phyloP scores from a whole-genome alignment of 2,888 invertebrate species.

The Cephus sareptanus region DNA sequence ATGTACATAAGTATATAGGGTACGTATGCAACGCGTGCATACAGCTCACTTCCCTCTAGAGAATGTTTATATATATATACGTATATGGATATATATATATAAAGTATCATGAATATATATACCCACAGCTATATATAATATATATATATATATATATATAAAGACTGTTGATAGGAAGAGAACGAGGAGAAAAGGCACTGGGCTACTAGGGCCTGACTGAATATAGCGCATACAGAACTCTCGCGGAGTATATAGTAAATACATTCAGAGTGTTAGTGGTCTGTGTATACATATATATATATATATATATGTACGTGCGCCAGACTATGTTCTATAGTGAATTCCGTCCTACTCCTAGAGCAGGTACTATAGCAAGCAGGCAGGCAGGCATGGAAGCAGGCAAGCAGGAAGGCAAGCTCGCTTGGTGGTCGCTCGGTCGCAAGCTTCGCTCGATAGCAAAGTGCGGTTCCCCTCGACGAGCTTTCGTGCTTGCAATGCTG shows the following conservation, averaged over 20 bases:
- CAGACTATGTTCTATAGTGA: slow-evolving; percentile 29
- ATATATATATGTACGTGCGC: slow-evolving; percentile 11
- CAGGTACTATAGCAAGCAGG: slow-evolving; percentile 19
- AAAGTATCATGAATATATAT: not conserved
- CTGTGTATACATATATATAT: slow-evolving; percentile 7
- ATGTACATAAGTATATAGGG: not conserved
- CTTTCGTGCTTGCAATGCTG: slow-evolving; percentile 59
- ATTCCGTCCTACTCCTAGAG: slow-evolving; percentile 39
- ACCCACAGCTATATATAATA: too few species aligned
- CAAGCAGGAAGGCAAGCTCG: slow-evolving; percentile 38
- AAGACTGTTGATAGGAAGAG: slow-evolving; percentile 19
- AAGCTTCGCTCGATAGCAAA: slow-evolving; percentile 61
- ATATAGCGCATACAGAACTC: slow-evolving; percentile 45
- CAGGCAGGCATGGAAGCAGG: slow-evolving; percentile 1
- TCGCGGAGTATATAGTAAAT: slow-evolving; percentile 7
- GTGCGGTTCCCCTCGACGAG: slow-evolving; percentile 60
- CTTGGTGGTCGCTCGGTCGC: slow-evolving; percentile 48
- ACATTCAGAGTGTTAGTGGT: slow-evolving; percentile 7
- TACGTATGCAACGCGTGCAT: not conserved
- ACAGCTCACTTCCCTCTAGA: not conserved
- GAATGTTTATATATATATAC: not conserved
- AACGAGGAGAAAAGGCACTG: slow-evolving; percentile 44
- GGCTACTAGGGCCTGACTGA: slow-evolving; percentile 57
- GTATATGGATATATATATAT: not conserved
- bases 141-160: not conserved